These are phyloP conservation scores for Nomada ruficornis DNA, from an alignment of 2,888 invertebrate species.

Conservation along the genomic window DNA sequence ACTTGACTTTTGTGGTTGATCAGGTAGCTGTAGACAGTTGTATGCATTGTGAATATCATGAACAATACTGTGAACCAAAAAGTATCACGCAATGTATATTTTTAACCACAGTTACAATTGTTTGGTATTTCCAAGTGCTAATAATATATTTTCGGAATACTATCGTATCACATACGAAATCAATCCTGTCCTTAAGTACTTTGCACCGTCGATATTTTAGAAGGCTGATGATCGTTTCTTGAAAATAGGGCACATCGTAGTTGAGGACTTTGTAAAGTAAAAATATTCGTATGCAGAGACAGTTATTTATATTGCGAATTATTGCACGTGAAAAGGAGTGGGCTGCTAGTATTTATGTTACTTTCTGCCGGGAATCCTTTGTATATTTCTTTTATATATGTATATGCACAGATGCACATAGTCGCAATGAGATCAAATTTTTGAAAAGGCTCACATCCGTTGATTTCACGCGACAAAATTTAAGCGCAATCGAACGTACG, in stretches of 20 bases:
- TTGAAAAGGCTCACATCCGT: constrained; percentile 8
- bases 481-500: constrained; percentile 34
- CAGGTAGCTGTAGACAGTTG: constrained; percentile 26
- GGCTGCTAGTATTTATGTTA: constrained; percentile 38
- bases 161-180: constrained; percentile 40
- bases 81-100: constrained; percentile 54
- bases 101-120: constrained; percentile 44
- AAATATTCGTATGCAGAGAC: not conserved
- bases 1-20: constrained; percentile 34
- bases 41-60: constrained; percentile 53
- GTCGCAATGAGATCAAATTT: constrained; percentile 8
- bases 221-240: not conserved
- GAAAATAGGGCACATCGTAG: not conserved
- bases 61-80: constrained; percentile 51
- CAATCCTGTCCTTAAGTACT: constrained; percentile 39
- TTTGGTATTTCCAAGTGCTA: constrained; percentile 51
- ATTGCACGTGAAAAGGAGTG: not conserved
- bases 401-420: constrained; percentile 1
- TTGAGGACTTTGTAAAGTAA: constrained; percentile 1
- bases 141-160: constrained; percentile 56
- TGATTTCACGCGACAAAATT: constrained; percentile 33
- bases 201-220: constrained; percentile 15
- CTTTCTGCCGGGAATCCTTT: constrained; percentile 16
- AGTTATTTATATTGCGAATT: constrained; percentile 22
- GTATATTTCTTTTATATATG: constrained; percentile 31